A percentile compares a stretch with the other conserved stretches of the same genome.
Evolutionary conservation across 2,797 vertebrate genomes (phyloP).

Genomic region (Vireo griseus): DNA sequence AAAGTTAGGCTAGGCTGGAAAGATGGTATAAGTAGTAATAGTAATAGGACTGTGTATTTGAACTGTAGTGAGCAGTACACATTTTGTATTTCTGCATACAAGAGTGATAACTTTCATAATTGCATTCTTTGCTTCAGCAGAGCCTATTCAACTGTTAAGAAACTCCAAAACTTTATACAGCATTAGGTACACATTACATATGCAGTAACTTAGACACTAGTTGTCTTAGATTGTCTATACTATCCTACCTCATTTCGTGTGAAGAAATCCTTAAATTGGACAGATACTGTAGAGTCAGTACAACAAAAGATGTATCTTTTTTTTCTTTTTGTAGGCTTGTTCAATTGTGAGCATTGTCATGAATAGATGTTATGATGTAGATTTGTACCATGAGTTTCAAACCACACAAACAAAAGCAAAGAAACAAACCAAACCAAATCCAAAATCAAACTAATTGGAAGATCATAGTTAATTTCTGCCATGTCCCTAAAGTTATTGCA

Average conservation of each 20-base stretch:
- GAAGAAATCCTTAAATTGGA: not conserved
- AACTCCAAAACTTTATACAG: not conserved
- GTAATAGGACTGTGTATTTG: not conserved
- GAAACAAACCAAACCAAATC: not conserved
- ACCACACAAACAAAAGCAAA: not conserved
- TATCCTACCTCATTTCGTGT: not conserved
- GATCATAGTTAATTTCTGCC: not conserved
- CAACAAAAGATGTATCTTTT: not conserved
- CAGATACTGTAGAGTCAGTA: not conserved
- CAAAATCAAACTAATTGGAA: not conserved
- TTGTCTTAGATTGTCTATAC: not conserved
- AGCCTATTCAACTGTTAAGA: not conserved
- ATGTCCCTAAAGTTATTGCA: not conserved
- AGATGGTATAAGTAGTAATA: not conserved
- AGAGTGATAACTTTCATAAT: not conserved
- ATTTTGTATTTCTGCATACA: not conserved
- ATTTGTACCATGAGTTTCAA: not conserved
- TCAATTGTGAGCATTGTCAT: not conserved
- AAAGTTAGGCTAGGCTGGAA: not conserved
- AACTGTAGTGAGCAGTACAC: not conserved
- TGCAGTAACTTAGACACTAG: not conserved
- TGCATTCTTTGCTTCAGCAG: not conserved
- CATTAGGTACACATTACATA: not conserved
- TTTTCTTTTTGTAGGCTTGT: not conserved
- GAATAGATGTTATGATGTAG: not conserved